Evolutionary conservation across 2,113 vertebrate species (phyloP), one percentile per base, ranked within the genome.

Genomic region (Danionella cerebrum): DNA sequence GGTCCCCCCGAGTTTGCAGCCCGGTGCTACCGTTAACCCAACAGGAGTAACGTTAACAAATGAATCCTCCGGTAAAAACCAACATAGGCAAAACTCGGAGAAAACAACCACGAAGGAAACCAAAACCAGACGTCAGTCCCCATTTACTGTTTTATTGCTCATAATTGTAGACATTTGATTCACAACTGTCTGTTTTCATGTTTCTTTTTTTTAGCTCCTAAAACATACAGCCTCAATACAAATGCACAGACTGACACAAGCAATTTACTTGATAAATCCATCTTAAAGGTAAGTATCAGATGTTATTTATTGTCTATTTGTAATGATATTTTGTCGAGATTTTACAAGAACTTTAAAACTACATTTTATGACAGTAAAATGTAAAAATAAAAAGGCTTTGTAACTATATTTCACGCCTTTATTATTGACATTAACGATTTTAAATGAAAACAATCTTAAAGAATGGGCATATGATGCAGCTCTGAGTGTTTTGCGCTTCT

Each of bases 221-320:
- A 96, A 85, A 97, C 94, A 8, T 98, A 98, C 79, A 94, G 91
- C 83, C 92, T 98, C 3, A 41, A 76, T 50, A 84, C 79, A 79
- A 86, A 87, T 58, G 86, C 90, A 22, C 69, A 91, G 69, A 81
- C 84, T 36, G 94, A 96, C 77, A 83, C 86, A 9, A 69, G 79
- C 55, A 84, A 84, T 50, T 82, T 85, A 57, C 80, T 87, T 21
- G 93, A 98, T 85, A 95, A 93, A 78, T 95, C 94, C 18, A 78
- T 97, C 77, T 92, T 96, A 48, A 98, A 96, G 84, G 94, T 87
- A 42, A 89, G 78, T 25, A 7, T 22, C 9, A 21, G n/a, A n/a
- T n/a, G n/a, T n/a, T n/a, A n/a, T n/a, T n/a, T n/a, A n/a, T n/a
- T n/a, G n/a, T n/a, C n/a, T n/a, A n/a, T n/a, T n/a, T n/a, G n/a